Percentiles rank a stretch among this genome's conserved stretches.
Conservation (phyloP, 1,140 invertebrate genomes). For the Drosophila pseudoobscura region DNA sequence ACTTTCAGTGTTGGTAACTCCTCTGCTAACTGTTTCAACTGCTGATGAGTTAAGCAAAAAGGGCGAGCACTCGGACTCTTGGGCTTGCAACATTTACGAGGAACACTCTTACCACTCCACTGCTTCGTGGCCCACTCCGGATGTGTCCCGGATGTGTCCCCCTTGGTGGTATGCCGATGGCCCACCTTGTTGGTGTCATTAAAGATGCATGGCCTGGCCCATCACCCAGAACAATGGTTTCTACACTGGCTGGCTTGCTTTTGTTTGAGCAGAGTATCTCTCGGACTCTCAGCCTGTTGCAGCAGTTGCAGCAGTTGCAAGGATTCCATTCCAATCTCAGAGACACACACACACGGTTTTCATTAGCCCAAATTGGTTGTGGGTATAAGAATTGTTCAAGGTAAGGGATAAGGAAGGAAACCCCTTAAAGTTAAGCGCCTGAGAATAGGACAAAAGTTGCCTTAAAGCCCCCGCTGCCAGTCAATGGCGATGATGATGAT, state of each 20-base stretch:
- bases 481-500: slow-evolving; percentile 20
- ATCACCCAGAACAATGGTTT: slow-evolving; percentile 11
- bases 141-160: not conserved
- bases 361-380: slow-evolving; percentile 27
- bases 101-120: not conserved
- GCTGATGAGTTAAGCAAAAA: no score
- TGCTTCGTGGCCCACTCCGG: not conserved
- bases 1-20: no score
- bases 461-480: slow-evolving; percentile 39
- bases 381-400: slow-evolving; percentile 1
- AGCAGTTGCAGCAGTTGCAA: slow-evolving; percentile 25
- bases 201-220: slow-evolving; percentile 19
- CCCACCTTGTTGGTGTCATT: slow-evolving; percentile 15
- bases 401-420: slow-evolving; percentile 17
- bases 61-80: no score
- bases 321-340: slow-evolving; percentile 27
- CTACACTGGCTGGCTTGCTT: slow-evolving; percentile 13
- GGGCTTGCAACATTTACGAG: slow-evolving; percentile 12
- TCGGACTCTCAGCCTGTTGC: slow-evolving; percentile 10
- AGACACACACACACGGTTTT: slow-evolving; percentile 20
- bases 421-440: slow-evolving; percentile 46
- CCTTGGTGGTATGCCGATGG: no score
- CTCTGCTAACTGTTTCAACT: no score
- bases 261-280: slow-evolving; percentile 7
- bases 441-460: slow-evolving; percentile 30